Evolutionary conservation across 2,888 invertebrate genomes (phyloP).

Genomic region (Clunio marinus): DNA sequence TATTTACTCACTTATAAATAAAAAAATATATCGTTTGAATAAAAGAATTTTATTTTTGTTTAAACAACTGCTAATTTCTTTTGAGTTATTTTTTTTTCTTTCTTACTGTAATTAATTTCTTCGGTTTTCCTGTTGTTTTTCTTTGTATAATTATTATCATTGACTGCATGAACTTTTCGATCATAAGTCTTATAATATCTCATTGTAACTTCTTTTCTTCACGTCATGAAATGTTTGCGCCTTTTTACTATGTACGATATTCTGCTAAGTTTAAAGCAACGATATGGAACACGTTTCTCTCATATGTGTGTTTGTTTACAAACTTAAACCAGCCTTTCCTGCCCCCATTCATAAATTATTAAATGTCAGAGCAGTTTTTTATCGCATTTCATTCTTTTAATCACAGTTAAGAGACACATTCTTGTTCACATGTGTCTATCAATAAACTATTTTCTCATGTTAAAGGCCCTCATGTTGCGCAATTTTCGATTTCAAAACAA

Average conservation of each 20-base stretch:
- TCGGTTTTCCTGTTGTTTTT: background rate
- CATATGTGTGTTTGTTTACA: slow-evolving; percentile 12
- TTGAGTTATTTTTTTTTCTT: slow-evolving; percentile 12
- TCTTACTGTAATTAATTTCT: background rate
- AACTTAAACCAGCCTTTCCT: background rate
- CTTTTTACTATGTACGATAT: background rate
- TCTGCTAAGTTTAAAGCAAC: background rate
- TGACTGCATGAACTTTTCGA: background rate
- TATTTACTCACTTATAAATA: background rate
- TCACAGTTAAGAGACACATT: background rate
- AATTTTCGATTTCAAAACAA: background rate
- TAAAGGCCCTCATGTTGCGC: background rate
- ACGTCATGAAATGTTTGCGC: background rate
- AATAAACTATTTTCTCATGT: background rate
- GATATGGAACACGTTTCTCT: slow-evolving; percentile 2
- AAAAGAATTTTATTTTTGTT: slow-evolving; percentile 5
- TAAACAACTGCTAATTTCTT: slow-evolving; percentile 22
- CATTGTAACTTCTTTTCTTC: background rate
- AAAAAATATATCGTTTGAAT: too few species aligned
- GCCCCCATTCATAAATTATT: slow-evolving; percentile 7
- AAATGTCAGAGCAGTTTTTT: slow-evolving; percentile 4
- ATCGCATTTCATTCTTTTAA: background rate
- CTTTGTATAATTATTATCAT: too few species aligned
- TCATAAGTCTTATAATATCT: background rate
- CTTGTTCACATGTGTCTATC: slow-evolving; percentile 12